Conservation (phyloP, 2,113 vertebrate genomes). For the Pampusana beccarii region DNA sequence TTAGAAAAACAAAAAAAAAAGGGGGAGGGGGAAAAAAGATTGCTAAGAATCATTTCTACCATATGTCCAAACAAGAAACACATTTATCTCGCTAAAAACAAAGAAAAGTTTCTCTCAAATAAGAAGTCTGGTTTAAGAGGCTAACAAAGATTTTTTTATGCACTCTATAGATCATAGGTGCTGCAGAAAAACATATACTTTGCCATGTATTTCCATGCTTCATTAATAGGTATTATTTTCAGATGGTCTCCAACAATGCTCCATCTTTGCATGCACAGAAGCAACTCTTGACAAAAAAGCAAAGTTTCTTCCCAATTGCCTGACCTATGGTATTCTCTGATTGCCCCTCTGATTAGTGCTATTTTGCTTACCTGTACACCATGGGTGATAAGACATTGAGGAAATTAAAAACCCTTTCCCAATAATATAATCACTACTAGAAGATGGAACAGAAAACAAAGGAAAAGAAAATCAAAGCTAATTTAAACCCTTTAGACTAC, state of each 20-base stretch:
- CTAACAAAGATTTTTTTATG: constrained; percentile 46
- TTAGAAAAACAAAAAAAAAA: constrained; percentile 68
- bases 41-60: constrained; percentile 66
- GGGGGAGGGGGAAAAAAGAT: constrained; percentile 30
- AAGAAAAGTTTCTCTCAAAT: constrained; percentile 31
- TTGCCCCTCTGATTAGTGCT: background rate
- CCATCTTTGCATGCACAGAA: background rate
- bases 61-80: constrained; percentile 70
- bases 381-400: background rate
- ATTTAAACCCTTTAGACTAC: background rate
- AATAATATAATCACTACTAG: background rate
- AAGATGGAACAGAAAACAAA: background rate
- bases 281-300: background rate
- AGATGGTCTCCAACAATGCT: background rate
- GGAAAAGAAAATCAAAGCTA: background rate
- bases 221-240: constrained; percentile 3
- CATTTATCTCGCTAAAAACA: constrained; percentile 61
- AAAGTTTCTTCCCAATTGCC: background rate
- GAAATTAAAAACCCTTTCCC: background rate
- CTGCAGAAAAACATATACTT: background rate
- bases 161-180: constrained; percentile 24
- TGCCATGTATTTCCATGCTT: background rate
- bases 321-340: background rate
- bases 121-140: constrained; percentile 19
- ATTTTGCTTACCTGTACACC: background rate